phyloP scores from a whole-genome alignment of 2,113 vertebrate genomes.

The Rallus limicola region DNA sequence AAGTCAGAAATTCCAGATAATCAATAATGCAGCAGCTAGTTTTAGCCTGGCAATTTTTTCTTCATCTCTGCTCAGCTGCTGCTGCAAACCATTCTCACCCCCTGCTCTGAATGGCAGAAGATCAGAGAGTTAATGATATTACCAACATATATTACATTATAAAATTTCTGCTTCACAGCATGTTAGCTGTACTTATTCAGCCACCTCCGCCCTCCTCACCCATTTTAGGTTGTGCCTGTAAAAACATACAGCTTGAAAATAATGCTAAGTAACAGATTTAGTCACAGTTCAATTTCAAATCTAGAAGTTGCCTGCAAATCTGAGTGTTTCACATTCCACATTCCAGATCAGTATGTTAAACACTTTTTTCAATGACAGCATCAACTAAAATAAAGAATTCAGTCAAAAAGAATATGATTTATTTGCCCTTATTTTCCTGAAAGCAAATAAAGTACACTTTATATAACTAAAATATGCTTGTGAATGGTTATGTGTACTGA shows the following conservation, averaged over 20 bases:
- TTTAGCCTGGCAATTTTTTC: background rate
- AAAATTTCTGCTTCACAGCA: background rate
- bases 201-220: background rate
- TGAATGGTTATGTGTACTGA: background rate
- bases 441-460: background rate
- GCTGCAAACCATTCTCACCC: background rate
- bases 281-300: conserved; percentile 42
- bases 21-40: background rate
- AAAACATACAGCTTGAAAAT: conserved; percentile 38
- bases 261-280: background rate
- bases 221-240: conserved; percentile 19
- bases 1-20: background rate
- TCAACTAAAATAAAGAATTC: background rate
- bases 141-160: background rate
- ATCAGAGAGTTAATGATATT: background rate
- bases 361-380: background rate
- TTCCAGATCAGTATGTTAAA: background rate
- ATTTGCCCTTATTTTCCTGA: background rate
- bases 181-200: background rate
- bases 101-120: background rate
- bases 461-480: background rate
- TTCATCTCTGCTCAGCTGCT: background rate
- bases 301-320: background rate
- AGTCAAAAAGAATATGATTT: background rate
- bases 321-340: background rate